phyloP scores from a whole-genome alignment of 2,113 vertebrate species.

The Stomatorhinus ivindoensis region DNA sequence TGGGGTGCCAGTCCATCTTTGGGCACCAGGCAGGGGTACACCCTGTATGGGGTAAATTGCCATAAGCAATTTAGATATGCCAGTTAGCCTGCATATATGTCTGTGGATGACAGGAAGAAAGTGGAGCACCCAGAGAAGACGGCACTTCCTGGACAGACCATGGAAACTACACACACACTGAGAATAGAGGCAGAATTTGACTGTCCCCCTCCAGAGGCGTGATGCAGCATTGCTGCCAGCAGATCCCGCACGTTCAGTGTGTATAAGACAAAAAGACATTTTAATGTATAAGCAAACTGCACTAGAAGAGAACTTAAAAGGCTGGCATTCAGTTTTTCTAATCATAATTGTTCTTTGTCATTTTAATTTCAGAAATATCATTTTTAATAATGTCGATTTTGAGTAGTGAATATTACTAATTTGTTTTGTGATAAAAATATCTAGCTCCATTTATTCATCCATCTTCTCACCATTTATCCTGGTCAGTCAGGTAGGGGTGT shows the following conservation, averaged over 20 bases:
- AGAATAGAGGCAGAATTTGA: not conserved
- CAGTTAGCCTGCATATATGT: not conserved
- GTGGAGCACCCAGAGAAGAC: not conserved
- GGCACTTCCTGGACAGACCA: not conserved
- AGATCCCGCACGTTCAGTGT: not conserved
- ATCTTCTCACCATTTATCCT: not conserved
- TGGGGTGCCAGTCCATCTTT: not conserved
- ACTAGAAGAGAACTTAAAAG: not conserved
- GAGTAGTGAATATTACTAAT: not conserved
- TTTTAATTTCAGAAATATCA: not conserved
- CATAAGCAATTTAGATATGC: not conserved
- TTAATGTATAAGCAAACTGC: not conserved
- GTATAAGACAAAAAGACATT: not conserved
- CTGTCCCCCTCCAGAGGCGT: not conserved
- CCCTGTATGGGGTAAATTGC: too few relatives aligned
- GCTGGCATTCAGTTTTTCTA: not conserved
- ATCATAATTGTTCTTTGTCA: not conserved
- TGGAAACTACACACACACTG: not conserved
- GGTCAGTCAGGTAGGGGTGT: not conserved
- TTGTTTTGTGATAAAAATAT: not conserved
- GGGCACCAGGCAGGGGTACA: not conserved
- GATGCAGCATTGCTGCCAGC: not conserved
- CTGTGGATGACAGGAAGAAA: not conserved
- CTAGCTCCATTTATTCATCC: not conserved
- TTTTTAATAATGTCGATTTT: not conserved